phyloP scores from a whole-genome alignment of 2,888 invertebrate species.

The Venusia cambrica region DNA sequence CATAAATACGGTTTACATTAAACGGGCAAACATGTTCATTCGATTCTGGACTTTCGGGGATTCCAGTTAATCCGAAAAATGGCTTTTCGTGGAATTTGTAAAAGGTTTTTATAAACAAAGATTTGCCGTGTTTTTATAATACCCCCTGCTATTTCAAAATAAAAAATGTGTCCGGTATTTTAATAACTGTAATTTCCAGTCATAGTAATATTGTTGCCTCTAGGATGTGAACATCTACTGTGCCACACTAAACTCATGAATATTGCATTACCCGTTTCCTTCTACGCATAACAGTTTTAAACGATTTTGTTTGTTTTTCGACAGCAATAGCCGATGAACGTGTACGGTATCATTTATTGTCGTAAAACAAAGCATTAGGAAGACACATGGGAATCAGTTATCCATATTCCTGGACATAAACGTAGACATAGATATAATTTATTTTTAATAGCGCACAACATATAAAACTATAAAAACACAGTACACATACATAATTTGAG shows the following conservation, averaged over 20 bases:
- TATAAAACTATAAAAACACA: too few relatives aligned
- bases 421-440: too few relatives aligned
- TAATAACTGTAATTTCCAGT: too few relatives aligned
- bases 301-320: constrained; percentile 16
- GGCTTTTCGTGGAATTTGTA: constrained; percentile 2
- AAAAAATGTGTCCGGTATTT: too few relatives aligned
- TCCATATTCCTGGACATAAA: constrained; percentile 2
- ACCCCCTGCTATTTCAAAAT: neutral
- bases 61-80: constrained; percentile 11
- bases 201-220: too few relatives aligned
- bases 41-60: constrained; percentile 13
- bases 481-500: too few relatives aligned
- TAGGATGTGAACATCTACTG: too few relatives aligned
- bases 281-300: constrained; percentile 17
- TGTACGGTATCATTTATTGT: constrained; percentile 42
- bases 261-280: constrained; percentile 12
- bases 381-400: constrained; percentile 41
- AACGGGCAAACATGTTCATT: constrained; percentile 12
- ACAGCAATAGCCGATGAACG: constrained; percentile 35
- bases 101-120: neutral
- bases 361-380: constrained; percentile 51
- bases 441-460: too few relatives aligned
- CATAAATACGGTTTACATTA: constrained; percentile 34
- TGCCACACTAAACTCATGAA: too few relatives aligned
- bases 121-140: too few relatives aligned